Percentiles rank a stretch among this genome's conserved stretches.
Conservation (phyloP, 2,797 vertebrate species). For the Taeniopygia guttata region DNA sequence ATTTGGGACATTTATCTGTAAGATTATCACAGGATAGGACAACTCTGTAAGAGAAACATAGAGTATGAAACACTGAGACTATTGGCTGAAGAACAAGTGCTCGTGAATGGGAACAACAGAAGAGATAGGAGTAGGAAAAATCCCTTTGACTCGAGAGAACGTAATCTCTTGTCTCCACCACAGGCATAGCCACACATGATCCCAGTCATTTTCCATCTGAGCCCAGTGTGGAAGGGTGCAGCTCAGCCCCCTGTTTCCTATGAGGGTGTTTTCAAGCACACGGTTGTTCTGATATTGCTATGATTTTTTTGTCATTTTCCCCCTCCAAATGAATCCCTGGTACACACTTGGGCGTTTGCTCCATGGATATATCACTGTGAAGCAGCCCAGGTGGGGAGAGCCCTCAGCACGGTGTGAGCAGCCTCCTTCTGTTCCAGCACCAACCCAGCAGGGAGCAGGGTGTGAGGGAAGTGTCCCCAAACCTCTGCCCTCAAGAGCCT, state of each 20-base stretch:
- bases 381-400: background rate
- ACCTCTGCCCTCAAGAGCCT: background rate
- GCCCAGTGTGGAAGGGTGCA: background rate
- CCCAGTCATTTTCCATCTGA: background rate
- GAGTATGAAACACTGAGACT: background rate
- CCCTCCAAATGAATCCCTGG: background rate
- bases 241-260: background rate
- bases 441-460: background rate
- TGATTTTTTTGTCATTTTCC: background rate
- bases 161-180: background rate
- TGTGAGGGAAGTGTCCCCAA: background rate
- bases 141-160: background rate
- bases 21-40: background rate
- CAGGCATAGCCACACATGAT: background rate
- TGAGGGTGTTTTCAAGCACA: background rate
- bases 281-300: background rate
- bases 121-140: background rate
- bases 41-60: background rate
- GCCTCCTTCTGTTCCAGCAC: background rate
- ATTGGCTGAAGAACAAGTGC: background rate
- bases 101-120: background rate
- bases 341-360: background rate
- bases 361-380: background rate
- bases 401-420: background rate
- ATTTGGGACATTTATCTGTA: background rate